phyloP scores from a whole-genome alignment of 2,797 vertebrate genomes.

The Galago senegalensis region DNA sequence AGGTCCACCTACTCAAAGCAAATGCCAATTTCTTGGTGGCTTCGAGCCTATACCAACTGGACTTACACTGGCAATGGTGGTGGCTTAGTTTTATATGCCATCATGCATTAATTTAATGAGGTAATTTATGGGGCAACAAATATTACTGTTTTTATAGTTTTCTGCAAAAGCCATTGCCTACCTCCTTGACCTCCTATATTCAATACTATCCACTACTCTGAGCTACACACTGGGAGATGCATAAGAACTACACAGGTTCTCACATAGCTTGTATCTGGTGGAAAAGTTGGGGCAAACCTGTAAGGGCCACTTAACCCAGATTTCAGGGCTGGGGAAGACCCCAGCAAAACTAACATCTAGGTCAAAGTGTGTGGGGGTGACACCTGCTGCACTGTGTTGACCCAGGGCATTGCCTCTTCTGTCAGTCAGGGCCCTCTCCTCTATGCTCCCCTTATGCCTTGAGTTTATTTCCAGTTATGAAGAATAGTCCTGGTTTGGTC shows the following conservation, averaged over 20 bases:
- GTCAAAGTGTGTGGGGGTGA: neutral
- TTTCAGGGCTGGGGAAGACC: neutral
- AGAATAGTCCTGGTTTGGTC: neutral
- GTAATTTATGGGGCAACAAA: neutral
- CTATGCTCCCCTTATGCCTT: neutral
- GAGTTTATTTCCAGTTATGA: neutral
- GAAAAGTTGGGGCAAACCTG: neutral
- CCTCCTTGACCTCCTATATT: neutral
- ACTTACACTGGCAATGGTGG: neutral
- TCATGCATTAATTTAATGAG: neutral
- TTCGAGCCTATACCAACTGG: constrained; percentile 43
- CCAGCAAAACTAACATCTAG: neutral
- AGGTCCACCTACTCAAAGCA: neutral
- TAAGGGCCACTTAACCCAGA: neutral
- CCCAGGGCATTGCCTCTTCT: neutral
- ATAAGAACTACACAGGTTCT: neutral
- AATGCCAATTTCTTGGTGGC: constrained; percentile 38
- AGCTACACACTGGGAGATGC: neutral
- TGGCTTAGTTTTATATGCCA: constrained; percentile 9
- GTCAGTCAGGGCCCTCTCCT: neutral
- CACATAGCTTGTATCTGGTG: neutral
- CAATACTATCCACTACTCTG: neutral
- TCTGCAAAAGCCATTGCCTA: constrained; percentile 12
- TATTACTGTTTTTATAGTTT: neutral
- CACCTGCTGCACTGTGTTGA: neutral